A percentile compares a stretch with the other conserved stretches of the same genome.
Conservation (phyloP, 1,140 invertebrate genomes). For the Solenopsis invicta region DNA sequence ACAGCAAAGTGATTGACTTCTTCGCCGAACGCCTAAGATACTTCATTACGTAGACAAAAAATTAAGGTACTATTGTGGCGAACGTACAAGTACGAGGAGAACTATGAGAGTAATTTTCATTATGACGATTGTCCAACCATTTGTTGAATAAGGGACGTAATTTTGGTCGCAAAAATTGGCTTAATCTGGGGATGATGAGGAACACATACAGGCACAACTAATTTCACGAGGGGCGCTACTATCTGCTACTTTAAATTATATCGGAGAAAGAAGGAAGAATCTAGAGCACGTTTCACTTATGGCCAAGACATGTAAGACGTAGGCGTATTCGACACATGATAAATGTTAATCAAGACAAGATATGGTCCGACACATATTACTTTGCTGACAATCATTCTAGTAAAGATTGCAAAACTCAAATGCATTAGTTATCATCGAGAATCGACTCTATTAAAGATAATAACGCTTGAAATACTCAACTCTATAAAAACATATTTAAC, state of each 20-base stretch:
- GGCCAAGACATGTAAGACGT: neutral
- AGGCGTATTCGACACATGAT: neutral
- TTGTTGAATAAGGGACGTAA: neutral
- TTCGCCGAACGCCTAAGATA: neutral
- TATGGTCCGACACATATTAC: neutral
- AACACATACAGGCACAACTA: conserved; percentile 4
- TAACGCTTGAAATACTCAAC: neutral
- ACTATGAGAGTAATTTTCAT: conserved; percentile 10
- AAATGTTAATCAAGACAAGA: neutral
- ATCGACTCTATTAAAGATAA: conserved; percentile 11
- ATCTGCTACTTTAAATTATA: conserved; percentile 52
- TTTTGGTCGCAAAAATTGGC: neutral
- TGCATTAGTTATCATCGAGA: neutral
- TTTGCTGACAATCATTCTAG: neutral
- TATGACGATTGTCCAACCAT: conserved; percentile 2
- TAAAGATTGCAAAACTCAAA: neutral
- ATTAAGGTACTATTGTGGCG: neutral
- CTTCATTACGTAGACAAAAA: neutral
- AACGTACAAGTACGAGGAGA: neutral
- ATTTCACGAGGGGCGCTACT: conserved; percentile 31
- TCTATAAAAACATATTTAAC: neutral
- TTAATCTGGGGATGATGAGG: neutral
- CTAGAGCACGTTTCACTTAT: conserved; percentile 34
- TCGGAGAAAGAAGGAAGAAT: conserved; percentile 16
- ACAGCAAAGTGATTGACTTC: neutral